A percentile compares a stretch with the other conserved stretches of the same genome.
Evolutionary conservation across 1,140 invertebrate genomes (phyloP).

Genomic region (Mamestra configurata): DNA sequence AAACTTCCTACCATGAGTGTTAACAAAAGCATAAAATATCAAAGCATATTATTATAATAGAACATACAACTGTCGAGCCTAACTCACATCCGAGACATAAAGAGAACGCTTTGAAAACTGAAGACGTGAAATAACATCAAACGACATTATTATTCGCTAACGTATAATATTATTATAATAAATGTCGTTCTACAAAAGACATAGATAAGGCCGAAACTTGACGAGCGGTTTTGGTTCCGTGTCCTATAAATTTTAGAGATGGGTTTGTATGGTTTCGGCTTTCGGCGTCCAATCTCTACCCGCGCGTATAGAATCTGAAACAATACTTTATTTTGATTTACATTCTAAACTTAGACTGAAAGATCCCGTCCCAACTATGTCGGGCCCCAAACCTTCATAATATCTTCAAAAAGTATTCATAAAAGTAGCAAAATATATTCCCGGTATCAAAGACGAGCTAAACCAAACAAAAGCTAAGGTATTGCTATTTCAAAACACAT

Average conservation of each 20-base stretch:
- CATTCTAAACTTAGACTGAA: too few relatives aligned
- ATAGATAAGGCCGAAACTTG: background rate
- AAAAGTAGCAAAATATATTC: background rate
- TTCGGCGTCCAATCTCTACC: background rate
- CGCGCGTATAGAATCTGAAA: too few relatives aligned
- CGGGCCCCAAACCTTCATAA: too few relatives aligned
- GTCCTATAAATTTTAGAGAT: background rate
- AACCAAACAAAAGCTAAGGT: background rate
- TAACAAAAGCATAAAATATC: conserved; percentile 22
- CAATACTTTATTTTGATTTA: too few relatives aligned
- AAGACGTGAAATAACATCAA: background rate
- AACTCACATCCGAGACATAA: conserved; percentile 32
- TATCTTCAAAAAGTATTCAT: too few relatives aligned
- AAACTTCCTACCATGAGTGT: background rate
- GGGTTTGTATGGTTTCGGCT: background rate
- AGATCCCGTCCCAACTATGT: too few relatives aligned
- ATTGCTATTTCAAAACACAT: background rate
- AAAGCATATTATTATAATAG: conserved; percentile 13
- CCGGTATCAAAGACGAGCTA: background rate
- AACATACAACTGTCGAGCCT: conserved; percentile 17
- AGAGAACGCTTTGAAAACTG: background rate
- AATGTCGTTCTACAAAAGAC: background rate
- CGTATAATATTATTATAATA: background rate
- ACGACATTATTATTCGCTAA: background rate
- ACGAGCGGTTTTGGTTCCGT: background rate